Conservation (phyloP, 1,140 invertebrate species). For the Choristoneura fumiferana region DNA sequence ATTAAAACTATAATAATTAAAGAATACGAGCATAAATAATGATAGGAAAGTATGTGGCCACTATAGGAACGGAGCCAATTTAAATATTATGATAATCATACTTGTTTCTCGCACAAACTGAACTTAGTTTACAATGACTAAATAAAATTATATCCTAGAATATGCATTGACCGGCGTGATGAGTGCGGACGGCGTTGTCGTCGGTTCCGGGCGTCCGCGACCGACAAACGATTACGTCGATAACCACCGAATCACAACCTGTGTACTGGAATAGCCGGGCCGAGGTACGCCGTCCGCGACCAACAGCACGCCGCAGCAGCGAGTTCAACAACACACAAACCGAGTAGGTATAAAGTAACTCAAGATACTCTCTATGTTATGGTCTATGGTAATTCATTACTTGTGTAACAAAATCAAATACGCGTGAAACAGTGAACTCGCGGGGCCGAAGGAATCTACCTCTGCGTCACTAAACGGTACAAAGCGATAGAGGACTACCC, state of each 20-base stretch:
- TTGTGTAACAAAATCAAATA: conserved; percentile 56
- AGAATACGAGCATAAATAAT: conserved; percentile 58
- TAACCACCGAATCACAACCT: conserved; percentile 30
- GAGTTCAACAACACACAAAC: conserved; percentile 61
- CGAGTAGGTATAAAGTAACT: conserved; percentile 44
- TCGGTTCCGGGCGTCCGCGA: no score
- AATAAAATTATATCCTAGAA: conserved; percentile 71
- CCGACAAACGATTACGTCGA: no score
- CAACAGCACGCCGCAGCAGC: no score
- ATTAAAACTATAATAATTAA: conserved; percentile 41
- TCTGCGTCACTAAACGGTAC: conserved; percentile 48
- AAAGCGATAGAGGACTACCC: conserved; percentile 57
- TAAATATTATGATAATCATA: conserved; percentile 46
- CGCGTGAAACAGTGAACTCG: conserved; percentile 39
- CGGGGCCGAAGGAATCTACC: conserved; percentile 40
- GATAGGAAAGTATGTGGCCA: conserved; percentile 63
- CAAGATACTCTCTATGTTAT: conserved; percentile 60
- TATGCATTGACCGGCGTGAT: conserved; percentile 44
- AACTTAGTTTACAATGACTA: conserved; percentile 69
- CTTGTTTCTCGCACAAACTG: conserved; percentile 53
- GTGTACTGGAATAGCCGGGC: conserved; percentile 30
- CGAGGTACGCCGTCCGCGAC: no score
- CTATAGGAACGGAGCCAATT: conserved; percentile 69
- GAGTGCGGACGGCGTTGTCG: conserved; percentile 31
- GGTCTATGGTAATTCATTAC: conserved; percentile 73